phyloP scores from a whole-genome alignment of 2,888 invertebrate species.

The Drosophila formosana region DNA sequence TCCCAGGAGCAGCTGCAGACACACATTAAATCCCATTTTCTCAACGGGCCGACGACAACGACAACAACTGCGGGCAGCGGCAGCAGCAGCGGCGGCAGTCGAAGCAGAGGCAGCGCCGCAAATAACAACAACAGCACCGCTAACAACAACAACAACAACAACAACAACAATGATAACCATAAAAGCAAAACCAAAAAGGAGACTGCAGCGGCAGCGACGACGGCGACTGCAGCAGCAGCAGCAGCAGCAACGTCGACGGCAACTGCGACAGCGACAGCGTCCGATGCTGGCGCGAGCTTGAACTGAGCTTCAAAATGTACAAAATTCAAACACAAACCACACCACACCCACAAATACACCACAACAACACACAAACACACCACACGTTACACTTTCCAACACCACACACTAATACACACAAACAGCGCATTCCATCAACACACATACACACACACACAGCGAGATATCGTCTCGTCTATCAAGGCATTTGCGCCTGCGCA shows the following conservation, averaged over 20 bases:
- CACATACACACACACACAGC: constrained; percentile 4
- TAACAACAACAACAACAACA: constrained; percentile 38
- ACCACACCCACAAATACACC: constrained; percentile 2
- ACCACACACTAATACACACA: constrained; percentile 21
- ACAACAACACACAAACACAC: constrained; percentile 8
- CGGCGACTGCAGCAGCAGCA: constrained; percentile 5
- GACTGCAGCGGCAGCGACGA: constrained; percentile 5
- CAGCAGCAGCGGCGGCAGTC: constrained; percentile 7
- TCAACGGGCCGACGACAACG: constrained; percentile 82
- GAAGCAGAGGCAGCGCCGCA: neutral
- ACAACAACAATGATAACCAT: constrained; percentile 38
- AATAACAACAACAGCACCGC: constrained; percentile 30
- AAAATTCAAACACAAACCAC: constrained; percentile 27
- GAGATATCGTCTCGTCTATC: neutral
- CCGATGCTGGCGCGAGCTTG: constrained; percentile 24
- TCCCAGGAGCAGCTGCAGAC: constrained; percentile 83
- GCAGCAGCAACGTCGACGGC: constrained; percentile 8
- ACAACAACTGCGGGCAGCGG: constrained; percentile 35
- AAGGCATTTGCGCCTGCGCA: neutral
- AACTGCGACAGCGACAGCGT: constrained; percentile 9
- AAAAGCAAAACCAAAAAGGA: constrained; percentile 33
- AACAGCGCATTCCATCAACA: constrained; percentile 46
- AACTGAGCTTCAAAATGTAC: constrained; percentile 53
- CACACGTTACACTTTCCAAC: neutral
- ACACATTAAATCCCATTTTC: constrained; percentile 85